Evolutionary conservation across 2,113 vertebrate genomes (phyloP), one percentile per base, ranked within the genome.

Genomic region (Pseudopodoces humilis): DNA sequence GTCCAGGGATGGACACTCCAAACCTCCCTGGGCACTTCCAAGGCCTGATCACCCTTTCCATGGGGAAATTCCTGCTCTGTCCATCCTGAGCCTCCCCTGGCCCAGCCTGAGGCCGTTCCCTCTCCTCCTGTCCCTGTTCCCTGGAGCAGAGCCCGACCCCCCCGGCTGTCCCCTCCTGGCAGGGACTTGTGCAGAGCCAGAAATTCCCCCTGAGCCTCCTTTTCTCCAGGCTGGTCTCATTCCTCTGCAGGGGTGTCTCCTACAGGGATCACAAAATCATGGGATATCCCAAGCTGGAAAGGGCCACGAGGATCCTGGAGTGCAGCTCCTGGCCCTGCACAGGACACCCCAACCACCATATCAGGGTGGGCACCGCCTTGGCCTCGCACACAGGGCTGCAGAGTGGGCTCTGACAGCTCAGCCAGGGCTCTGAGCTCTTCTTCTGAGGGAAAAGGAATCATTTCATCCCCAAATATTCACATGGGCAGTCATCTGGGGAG

Each of bases 361-460:
- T 3, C 70, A 43, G 41, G 13, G 30, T 2, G 27, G 6, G 9
- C 19, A 4, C 41, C 0, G 7, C 6, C 2, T 0, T 25, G 55
- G 39, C 62, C 79, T 46, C 67, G 13, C 70, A 14, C 83, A 5
- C 90, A 2, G 2, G 53, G 30, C 16, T 21, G 47, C 2, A 1
- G 75, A 71, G 80, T 1, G 50, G 52, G 53, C 43, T 27, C 80
- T 5, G 25, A 35, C 37, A 33, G 79, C 39, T 86, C 92, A 43
- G 33, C 6, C 3, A 2, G 41, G 17, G 75, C 79, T 52, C 53
- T 9, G 31, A 58, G 62, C 22, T 1, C 62, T 16, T n/a, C 49
- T 53, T 5, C 69, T 44, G 10, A 27, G 15, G 60, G n/a, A 28
- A 62, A 83, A 59, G 28, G 27, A 70, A 30, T 47, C 0, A 21